Evolutionary conservation across 1,140 invertebrate genomes (phyloP), one percentile per base, ranked within the genome.

Genomic region (Riptortus pedestris): DNA sequence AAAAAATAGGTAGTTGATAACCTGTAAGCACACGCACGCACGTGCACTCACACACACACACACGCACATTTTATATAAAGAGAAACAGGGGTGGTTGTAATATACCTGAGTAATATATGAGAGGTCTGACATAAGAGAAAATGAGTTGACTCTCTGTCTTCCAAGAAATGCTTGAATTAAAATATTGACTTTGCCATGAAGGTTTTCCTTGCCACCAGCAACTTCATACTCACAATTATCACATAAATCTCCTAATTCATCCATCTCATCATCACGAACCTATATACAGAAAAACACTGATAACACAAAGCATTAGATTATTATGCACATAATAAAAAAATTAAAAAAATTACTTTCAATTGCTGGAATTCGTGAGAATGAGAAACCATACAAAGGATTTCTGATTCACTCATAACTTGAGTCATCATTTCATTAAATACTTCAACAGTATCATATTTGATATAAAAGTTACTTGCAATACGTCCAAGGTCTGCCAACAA

Each of bases 381-480:
- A 1, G 93, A 92, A 31, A 99, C 84, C 80, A 99, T 85, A 65
- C 81, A 81, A 9, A 99, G 76, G 43, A 98, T 86, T 68, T 93
- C 87, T 2, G 84, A 81, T 67, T 96, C 91, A 26, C 82, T 86
- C 91, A 98, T 95, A 11, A 87, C 75, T 14, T 84, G 79, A 55
- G 81, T 81, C 66, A 90, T 79, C 66, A 85, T 77, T 70, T 90
- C 85, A 74, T 94, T 93, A 71, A 96, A 90, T 43, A 88, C 84
- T 75, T 95, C 89, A 69, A 99, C 87, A 0, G 96, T 98, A 70
- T 96, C 91, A 74, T 93, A 93, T 70, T 96, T 98, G 47, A 99
- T 93, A 74, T 99, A 99, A 77, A 88, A 99, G 76, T 98, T 91
- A 73, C 93, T 96, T 0, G 96, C 93, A 57, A 92, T 98, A 64